Base-by-base conservation (phyloP, 2,113 vertebrate genomes). In the Circaetus gallicus region DNA sequence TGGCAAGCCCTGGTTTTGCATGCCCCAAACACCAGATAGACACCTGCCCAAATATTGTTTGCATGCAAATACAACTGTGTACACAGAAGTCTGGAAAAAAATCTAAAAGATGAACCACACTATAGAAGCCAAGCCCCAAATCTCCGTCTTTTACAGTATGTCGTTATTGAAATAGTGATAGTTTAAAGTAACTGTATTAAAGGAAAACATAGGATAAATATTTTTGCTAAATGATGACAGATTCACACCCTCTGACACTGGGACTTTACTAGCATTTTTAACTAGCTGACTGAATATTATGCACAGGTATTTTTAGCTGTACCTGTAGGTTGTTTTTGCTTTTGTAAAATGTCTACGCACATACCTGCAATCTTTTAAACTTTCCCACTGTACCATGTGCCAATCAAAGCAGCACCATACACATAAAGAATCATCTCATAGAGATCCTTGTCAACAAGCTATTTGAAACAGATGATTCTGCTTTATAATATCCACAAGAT, bases 31-130 rank as follows among this genome's bases (percentile, higher is more conserved):
- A 22, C 28, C 76, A 67, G 74, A 29, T 6, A 86, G 85, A 78
- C 88, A 93, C 79, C 90, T 95, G 93, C 85, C 86, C 82, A 63
- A 87, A 65, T 55, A 56, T 2, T 87, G 89, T 90, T 94, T 95
- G 88, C 59, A 81, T 81, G 83, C 47, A 95, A 95, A 94, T 72
- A 93, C 69, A 90, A 81, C 38, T 45, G 31, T 83, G 71, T 53
- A 53, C 92, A 62, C 50, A 59, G 53, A 53, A 72, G 45, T 45
- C 67, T 66, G n/a, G 8, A 14, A 62, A 70, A 45, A 40, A 38
- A 36, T 16, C 36, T 71, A 31, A 76, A 77, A 76, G 62, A n/a
- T 52, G 53, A 94, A 53, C 9, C 28, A 56, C 58, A 17, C 31
- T 47, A 1, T 10, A 61, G 71, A 66, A 92, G 40, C 72, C 80